Evolutionary conservation across 2,888 invertebrate species (phyloP), one percentile per base, ranked within the genome.

Genomic region (Agrilus cyanescens): DNA sequence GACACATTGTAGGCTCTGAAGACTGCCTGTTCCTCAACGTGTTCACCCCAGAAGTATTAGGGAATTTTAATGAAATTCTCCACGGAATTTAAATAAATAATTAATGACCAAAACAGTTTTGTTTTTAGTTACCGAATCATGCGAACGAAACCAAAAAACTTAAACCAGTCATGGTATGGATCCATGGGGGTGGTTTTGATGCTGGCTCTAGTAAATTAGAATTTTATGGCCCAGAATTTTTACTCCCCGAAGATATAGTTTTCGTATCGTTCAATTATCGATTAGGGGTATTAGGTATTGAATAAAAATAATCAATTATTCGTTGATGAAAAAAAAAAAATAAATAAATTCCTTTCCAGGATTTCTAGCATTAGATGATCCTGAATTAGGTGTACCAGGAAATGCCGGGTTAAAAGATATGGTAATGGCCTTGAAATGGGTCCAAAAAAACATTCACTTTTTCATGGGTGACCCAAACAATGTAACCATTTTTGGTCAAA

Each of bases 1-100:
- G 60, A 12, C 61, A 63, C 45, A 57, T 58, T 37, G 57, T 68
- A 6, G 74, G 74, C 14, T 59, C 63, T 2, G 75, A 75, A 55
- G 71, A 74, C 53, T 75, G 74, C 46, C 53, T 74, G 3, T 69
- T 70, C 52, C 50, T 74, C n/a, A 74, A 73, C 57, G 68, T 74
- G 16, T 62, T 59, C 43, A 64, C 65, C 20, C 59, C 56, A 48
- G 51, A 61, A 49, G 62, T 66, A 55, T 52, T n/a, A n/a, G n/a
- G 46, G 12, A 12, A 10, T 10, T 25, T 25, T 25, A 10, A 25
- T 25, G 8, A 25, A 25, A 8, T 10, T 25, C 4, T 10, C 10
- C 8, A 25, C 10, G 10, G 25, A 2, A 25, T 12, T 14, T 12
- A 29, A 12, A 30, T 10, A n/a, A 40, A 12, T 1, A 13, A 14